These are phyloP conservation scores for Cephalopterus ornatus DNA, from an alignment of 2,113 vertebrate genomes.

Conservation along the genomic window DNA sequence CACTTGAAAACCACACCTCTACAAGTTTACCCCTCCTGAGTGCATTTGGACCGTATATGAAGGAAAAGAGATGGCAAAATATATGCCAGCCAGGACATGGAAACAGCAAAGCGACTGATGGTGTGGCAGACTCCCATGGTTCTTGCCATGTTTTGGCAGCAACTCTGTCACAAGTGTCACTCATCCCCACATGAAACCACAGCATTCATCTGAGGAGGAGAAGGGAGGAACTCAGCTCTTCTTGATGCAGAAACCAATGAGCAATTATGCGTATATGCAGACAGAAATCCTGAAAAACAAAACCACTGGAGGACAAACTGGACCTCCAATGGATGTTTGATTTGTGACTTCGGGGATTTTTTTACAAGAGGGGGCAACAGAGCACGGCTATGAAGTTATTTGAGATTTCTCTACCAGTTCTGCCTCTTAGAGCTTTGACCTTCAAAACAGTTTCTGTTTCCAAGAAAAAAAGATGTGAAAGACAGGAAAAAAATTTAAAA, in stretches of 20 bases:
- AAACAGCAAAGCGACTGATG: not conserved
- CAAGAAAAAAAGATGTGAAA: not conserved
- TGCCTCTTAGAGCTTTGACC: not conserved
- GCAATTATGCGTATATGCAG: not conserved
- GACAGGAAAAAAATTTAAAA: not conserved
- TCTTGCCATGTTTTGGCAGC: conserved; percentile 30
- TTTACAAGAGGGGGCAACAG: not conserved
- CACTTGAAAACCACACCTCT: not conserved
- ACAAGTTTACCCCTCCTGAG: not conserved
- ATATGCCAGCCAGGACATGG: not conserved
- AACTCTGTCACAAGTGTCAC: not conserved
- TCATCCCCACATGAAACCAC: not conserved
- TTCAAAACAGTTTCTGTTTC: not conserved
- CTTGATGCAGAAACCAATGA: not conserved
- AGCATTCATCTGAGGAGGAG: not conserved
- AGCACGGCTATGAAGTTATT: not conserved
- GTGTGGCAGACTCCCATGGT: not conserved
- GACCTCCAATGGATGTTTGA: not conserved
- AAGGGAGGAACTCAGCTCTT: not conserved
- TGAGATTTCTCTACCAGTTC: not conserved
- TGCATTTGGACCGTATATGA: not conserved
- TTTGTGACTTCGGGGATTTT: not conserved
- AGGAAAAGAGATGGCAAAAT: conserved; percentile 15
- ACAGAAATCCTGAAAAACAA: not conserved
- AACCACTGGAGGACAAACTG: not conserved